These are phyloP conservation scores for Nasonia giraulti DNA, from an alignment of 1,140 invertebrate species.

Conservation along the genomic window DNA sequence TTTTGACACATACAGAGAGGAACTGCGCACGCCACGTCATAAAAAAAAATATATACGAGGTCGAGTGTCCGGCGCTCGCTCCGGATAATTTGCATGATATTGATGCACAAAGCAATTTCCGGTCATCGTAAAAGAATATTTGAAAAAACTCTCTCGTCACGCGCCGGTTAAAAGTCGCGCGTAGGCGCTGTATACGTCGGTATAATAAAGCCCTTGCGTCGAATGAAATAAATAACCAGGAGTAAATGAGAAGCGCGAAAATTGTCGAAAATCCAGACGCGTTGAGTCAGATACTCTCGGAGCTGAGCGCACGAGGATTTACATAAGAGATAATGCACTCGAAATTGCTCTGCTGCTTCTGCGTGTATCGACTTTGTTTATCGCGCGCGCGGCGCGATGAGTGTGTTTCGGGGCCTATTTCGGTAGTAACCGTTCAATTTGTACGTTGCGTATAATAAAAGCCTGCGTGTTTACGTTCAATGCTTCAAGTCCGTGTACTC, in stretches of 20 bases:
- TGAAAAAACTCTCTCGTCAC: background rate
- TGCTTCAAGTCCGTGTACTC: too few relatives aligned
- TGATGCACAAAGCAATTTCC: background rate
- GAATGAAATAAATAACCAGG: background rate
- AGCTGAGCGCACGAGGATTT: background rate
- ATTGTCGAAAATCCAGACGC: background rate
- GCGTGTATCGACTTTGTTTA: background rate
- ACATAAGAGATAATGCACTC: background rate
- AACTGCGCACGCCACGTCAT: background rate
- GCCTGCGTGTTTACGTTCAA: background rate
- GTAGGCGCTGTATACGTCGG: too few relatives aligned
- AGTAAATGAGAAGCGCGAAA: too few relatives aligned
- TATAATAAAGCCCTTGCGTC: background rate
- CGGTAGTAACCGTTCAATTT: background rate
- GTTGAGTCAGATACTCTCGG: too few relatives aligned
- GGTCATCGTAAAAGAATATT: background rate
- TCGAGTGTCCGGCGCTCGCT: background rate
- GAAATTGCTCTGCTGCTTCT: background rate
- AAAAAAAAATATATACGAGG: slow-evolving; percentile 2
- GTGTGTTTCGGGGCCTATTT: too few relatives aligned
- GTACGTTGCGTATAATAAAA: background rate
- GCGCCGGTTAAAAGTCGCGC: too few relatives aligned
- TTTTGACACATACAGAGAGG: background rate
- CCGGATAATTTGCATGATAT: background rate
- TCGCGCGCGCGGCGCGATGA: too few relatives aligned